Conservation (phyloP, 2,888 invertebrate species). For the Theretra japonica region DNA sequence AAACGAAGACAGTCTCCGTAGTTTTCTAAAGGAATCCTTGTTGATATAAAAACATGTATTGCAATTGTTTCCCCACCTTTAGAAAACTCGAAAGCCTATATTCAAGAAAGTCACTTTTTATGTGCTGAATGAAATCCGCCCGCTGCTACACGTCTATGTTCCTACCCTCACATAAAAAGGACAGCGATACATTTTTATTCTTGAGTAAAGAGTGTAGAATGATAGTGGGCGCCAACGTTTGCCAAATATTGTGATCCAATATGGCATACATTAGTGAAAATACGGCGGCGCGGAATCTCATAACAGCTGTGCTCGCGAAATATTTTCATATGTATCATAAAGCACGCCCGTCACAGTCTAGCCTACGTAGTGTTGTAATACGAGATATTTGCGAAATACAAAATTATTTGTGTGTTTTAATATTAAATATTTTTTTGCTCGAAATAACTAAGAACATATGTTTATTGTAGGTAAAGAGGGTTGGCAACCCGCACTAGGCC, state of each 20-base stretch:
- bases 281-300: slow-evolving; percentile 23
- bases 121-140: background rate
- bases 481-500: no score
- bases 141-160: background rate
- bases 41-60: no score
- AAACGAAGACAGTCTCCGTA: no score
- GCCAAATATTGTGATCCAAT: slow-evolving; percentile 27
- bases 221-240: slow-evolving; percentile 20
- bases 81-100: background rate
- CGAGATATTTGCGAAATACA: background rate
- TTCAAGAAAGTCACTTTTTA: background rate
- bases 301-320: background rate
- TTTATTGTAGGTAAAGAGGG: no score
- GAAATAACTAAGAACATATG: no score
- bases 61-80: no score
- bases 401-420: background rate
- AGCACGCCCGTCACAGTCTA: background rate
- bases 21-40: no score
- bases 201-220: background rate
- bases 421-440: background rate
- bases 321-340: slow-evolving; percentile 10
- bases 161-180: background rate
- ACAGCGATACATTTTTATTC: background rate
- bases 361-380: background rate
- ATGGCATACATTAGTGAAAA: slow-evolving; percentile 24